Evolutionary conservation across 1,140 invertebrate genomes (phyloP), one percentile per base, ranked within the genome.

Genomic region (Vanessa atalanta): DNA sequence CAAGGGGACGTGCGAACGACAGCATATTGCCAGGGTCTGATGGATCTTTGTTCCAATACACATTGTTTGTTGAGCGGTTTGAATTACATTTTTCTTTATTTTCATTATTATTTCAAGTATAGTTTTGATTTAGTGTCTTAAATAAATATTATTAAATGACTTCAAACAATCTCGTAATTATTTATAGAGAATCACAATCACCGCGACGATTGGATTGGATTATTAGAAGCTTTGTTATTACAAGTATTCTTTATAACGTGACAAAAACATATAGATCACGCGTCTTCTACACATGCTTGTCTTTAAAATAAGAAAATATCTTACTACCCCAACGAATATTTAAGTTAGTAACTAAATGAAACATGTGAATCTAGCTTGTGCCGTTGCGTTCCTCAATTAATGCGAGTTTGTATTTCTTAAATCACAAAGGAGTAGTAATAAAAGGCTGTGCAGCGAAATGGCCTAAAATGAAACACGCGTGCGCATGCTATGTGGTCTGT

Each of bases 1-100:
- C 74, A 63, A 73, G 82, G 84, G 77, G 82, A 85, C 78, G 81
- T 80, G 84, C 80, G 83, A 84, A 84, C 73, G 77, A 78, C 83
- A 83, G 80, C 82, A 83, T 83, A 83, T 83, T 83, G 82, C 75
- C 69, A 37, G 75, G 9, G 67, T 51, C 53, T 51, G 71, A 64
- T 47, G 43, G 55, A 37, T 55, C 71, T 65, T 77, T 79, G 75
- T 79, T 79, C 69, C 51, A 7, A 50, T 20, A 20, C 60, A 26
- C 66, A 69, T 76, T 79, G 78, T 77, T 79, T 78, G 72, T 61
- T 71, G 23, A 71, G 53, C 23, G 68, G 71, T 70, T 73, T 79
- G 48, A 57, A 76, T 76, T 76, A 70, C 65, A 50, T 68, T 63
- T 66, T 70, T 61, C 63, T 75, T 71, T 69, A 74, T 75, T 60